phyloP scores from a whole-genome alignment of 2,888 invertebrate genomes.

The Pristionchus maxplancki region DNA sequence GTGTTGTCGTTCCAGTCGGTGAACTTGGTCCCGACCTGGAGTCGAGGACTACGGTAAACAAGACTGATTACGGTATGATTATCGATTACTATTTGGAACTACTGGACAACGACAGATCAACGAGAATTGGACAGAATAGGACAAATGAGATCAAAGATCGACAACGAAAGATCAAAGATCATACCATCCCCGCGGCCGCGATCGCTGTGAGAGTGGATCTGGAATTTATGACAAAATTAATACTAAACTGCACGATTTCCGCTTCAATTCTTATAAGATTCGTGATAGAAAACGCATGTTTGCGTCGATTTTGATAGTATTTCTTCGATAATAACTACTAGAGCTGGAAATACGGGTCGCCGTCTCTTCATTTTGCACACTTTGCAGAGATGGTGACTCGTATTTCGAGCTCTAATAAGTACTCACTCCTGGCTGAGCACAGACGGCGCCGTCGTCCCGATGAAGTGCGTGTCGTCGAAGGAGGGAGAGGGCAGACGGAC shows the following conservation, averaged over 20 bases:
- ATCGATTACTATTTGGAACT: neutral
- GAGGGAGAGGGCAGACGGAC: neutral
- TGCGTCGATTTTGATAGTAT: no score
- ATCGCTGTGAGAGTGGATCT: conserved; percentile 2
- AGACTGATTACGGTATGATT: neutral
- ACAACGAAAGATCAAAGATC: neutral
- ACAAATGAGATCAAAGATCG: neutral
- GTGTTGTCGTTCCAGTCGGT: conserved; percentile 39
- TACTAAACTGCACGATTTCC: neutral
- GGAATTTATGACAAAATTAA: neutral
- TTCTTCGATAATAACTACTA: no score
- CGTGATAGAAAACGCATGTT: no score
- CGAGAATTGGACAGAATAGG: neutral
- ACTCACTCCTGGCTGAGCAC: conserved; percentile 35
- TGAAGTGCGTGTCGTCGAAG: neutral
- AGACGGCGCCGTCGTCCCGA: neutral
- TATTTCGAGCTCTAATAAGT: no score
- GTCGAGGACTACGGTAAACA: neutral
- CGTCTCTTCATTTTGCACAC: no score
- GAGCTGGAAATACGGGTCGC: no score
- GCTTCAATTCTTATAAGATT: no score
- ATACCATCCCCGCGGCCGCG: conserved; percentile 19
- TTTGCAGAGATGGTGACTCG: no score
- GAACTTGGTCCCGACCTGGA: conserved; percentile 33
- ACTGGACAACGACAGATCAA: neutral